Evolutionary conservation across 2,888 invertebrate species (phyloP).

Genomic region (Tetranychus piercei): DNA sequence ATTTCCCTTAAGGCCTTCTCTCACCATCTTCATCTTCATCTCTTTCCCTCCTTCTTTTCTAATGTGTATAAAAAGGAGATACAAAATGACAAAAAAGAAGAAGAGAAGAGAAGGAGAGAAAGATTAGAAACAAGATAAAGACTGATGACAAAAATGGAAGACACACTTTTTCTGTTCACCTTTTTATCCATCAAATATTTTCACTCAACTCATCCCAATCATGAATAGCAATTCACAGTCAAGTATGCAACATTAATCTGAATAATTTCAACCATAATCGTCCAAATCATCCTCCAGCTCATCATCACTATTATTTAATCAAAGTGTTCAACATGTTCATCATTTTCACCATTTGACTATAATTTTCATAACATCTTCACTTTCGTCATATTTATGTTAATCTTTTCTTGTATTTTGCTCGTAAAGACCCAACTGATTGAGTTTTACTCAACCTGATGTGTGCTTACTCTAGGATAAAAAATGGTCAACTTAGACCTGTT

Average conservation of each 20-base stretch:
- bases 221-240: neutral
- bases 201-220: neutral
- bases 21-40: conserved; percentile 1
- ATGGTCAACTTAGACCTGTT: no score
- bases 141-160: neutral
- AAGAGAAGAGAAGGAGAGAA: neutral
- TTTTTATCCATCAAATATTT: neutral
- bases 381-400: neutral
- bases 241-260: no score
- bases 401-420: neutral
- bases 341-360: neutral
- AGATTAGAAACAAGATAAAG: neutral
- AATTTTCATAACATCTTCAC: neutral
- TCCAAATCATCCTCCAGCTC: no score
- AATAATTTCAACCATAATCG: no score
- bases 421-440: neutral
- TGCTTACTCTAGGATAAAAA: no score
- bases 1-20: conserved; percentile 5
- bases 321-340: neutral
- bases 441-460: neutral
- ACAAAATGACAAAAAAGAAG: neutral
- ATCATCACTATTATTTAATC: no score
- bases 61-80: neutral
- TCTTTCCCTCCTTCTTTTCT: neutral
- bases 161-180: neutral